Evolutionary conservation across 1,140 invertebrate species (phyloP), one percentile per base, ranked within the genome.

Genomic region (Geopemphigus sp.): DNA sequence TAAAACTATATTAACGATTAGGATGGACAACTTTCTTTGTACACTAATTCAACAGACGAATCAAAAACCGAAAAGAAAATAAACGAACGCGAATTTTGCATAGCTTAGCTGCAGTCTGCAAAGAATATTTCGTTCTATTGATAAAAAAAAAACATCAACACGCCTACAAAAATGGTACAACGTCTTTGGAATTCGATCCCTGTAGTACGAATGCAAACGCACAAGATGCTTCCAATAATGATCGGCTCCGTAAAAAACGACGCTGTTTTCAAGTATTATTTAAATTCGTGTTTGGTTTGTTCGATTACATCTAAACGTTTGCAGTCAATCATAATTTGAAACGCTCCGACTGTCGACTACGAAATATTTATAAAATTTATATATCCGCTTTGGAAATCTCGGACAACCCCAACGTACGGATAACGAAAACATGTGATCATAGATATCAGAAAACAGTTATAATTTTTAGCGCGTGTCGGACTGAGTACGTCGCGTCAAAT

Each of bases 121-220:
- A 8, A 73, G 50, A 32, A 73, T 68, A 68, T 68, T 68, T 50
- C 47, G 22, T 19, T 61, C n/a, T 78, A 78, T 78, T 78, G 74
- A 78, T 78, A 78, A 78, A 78, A 76, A 78, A 72, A 63, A 78
- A 45, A 61, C 57, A 63, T 63, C 57, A 78, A 78, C 74, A 78
- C 74, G 74, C 74, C 74, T 78, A 78, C 74, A 63, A 78, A 78
- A 74, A 29, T 47, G 10, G 57, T 47, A 63, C 1, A 63, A 26
- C 8, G 45, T 78, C 74, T 61, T 61, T 78, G 74, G 32, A 32
- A 57, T 29, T 17, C 1, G 39, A n/a, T 57, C 39, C 32, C 12
- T n/a, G 32, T 26, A 19, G 15, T 54, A 17, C 12, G 22, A 53
- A 72, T 17, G 54, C 1, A 54, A 68, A 54, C 26, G 10, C 14